Conservation (phyloP, 2,113 vertebrate species). For the Shinisaurus crocodilurus region DNA sequence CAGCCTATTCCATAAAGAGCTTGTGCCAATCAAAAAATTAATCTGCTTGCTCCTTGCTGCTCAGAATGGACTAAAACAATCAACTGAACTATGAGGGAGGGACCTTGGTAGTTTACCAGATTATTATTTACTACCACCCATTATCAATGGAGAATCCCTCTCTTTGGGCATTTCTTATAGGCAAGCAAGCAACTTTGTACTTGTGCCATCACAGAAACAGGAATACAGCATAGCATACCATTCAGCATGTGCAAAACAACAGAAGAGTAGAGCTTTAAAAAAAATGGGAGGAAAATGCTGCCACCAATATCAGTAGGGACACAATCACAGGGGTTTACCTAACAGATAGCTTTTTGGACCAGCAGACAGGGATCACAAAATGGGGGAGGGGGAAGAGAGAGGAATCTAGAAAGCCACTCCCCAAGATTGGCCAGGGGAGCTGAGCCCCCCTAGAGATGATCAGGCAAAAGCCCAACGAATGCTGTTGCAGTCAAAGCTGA, state of each 20-base stretch:
- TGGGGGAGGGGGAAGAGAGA: neutral
- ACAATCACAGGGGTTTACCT: neutral
- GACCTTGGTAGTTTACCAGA: neutral
- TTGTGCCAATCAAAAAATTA: conserved; percentile 58
- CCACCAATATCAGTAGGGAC: neutral
- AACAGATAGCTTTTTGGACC: neutral
- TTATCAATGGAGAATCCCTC: neutral
- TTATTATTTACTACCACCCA: conserved; percentile 10
- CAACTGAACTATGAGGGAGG: conserved; percentile 4
- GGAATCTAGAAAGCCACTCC: too few species aligned
- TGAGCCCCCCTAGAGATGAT: too few species aligned
- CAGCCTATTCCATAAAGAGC: conserved; percentile 60
- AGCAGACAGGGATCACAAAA: neutral
- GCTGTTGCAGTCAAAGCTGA: neutral
- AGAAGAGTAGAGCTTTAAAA: neutral
- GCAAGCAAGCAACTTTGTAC: neutral
- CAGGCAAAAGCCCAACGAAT: too few species aligned
- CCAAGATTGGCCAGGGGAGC: too few species aligned
- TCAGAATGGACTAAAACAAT: conserved; percentile 8
- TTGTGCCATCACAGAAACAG: neutral
- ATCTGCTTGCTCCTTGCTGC: conserved; percentile 14
- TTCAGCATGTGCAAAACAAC: neutral
- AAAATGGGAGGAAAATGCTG: neutral
- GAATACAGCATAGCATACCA: neutral
- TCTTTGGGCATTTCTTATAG: neutral